Evolutionary conservation across 1,140 invertebrate genomes (phyloP), one percentile per base, ranked within the genome.

Genomic region (Drosophila setifemur): DNA sequence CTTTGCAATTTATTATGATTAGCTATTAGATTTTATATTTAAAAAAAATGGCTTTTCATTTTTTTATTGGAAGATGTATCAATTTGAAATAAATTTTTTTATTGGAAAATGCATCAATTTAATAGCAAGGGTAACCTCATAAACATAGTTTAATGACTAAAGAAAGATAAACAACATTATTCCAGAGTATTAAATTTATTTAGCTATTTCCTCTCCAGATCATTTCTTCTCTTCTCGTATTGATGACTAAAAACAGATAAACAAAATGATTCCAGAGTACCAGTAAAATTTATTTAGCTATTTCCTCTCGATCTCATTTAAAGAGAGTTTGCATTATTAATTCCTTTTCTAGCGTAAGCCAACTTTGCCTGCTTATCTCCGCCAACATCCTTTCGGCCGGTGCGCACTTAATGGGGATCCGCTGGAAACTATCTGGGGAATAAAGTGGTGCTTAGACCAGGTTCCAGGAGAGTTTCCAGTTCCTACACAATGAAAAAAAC

Each of bases 291-390:
- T n/a, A n/a, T n/a, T n/a, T n/a, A n/a, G n/a, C n/a, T n/a, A n/a
- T n/a, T n/a, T n/a, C n/a, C n/a, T n/a, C n/a, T n/a, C n/a, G n/a
- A n/a, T n/a, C n/a, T 70, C 35, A 66, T 67, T 67, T 43, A n/a
- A n/a, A n/a, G n/a, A n/a, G n/a, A n/a, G n/a, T n/a, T 40, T 43
- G 40, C 29, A 63, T 82, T 73, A 61, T 72, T 68, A 73, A 54
- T 82, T 54, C 48, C 67, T 50, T 57, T 63, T 55, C 39, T 47
- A 42, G 29, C 47, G 40, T 37, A 73, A 68, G 72, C 61, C 52
- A 58, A 74, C 55, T 55, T 82, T 71, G 76, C 69, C 57, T 48
- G 79, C 73, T 83, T 85, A 83, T 83, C 78, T 77, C 39, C 35
- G 49, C 64, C 57, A 48, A 83, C 79, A 83, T 83, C 73, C 78